phyloP scores from a whole-genome alignment of 2,113 vertebrate genomes.

The Ariopsis seemanni region DNA sequence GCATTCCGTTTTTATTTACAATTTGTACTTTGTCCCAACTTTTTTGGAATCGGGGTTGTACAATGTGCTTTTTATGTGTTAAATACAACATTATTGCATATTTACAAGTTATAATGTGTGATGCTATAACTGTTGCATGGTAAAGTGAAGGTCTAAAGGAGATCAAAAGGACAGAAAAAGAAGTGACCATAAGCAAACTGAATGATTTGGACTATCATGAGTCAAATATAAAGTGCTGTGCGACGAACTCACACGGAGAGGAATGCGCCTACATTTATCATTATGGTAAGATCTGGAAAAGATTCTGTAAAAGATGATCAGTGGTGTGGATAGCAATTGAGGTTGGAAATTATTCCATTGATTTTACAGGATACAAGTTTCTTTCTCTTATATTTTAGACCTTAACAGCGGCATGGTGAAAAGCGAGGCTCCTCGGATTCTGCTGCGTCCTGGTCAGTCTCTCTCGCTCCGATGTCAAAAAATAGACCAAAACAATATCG shows the following conservation, averaged over 20 bases:
- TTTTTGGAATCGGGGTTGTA: no score
- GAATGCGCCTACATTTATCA: conserved; percentile 66
- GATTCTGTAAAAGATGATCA: neutral
- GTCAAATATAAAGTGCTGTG: conserved; percentile 63
- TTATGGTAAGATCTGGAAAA: conserved; percentile 62
- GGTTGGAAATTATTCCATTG: neutral
- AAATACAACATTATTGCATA: neutral
- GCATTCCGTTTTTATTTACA: no score
- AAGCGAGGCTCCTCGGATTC: conserved; percentile 47
- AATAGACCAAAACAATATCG: fast-evolving
- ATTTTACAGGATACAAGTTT: neutral
- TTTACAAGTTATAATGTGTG: neutral
- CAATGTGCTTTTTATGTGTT: neutral
- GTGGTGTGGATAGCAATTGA: neutral
- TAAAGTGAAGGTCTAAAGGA: neutral
- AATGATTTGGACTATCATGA: fast-evolving
- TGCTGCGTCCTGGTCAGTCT: conserved; percentile 56
- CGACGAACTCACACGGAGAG: conserved; percentile 60
- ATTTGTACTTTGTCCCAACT: no score
- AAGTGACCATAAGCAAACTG: neutral
- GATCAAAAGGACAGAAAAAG: fast-evolving
- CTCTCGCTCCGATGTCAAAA: conserved; percentile 64
- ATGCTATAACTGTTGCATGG: neutral
- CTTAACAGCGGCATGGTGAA: fast-evolving
- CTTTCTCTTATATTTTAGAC: conserved; percentile 55